Conservation (phyloP, 92 coral and sea anemone species). For the Phenganax stokvisi region DNA sequence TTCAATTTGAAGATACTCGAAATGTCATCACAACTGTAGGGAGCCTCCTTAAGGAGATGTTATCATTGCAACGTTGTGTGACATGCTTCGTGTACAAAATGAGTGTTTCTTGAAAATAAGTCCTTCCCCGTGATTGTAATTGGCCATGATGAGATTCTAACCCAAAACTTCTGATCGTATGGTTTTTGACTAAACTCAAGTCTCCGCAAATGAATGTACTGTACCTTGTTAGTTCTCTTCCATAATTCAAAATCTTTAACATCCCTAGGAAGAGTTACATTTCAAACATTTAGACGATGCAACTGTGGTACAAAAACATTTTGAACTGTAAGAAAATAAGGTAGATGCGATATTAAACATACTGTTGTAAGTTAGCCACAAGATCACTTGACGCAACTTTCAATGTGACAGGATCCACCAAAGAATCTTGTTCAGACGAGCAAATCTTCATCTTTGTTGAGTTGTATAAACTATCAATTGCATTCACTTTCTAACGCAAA, state of each 20-base stretch:
- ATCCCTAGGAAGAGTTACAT: background rate
- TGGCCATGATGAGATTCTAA: no score
- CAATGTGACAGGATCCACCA: slow-evolving; percentile 31
- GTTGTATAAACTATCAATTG: slow-evolving; percentile 19
- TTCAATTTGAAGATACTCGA: no score
- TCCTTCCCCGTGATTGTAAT: no score
- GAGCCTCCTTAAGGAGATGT: no score
- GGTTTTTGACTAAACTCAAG: background rate
- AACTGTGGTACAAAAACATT: background rate
- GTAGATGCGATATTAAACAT: background rate
- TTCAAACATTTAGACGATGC: background rate
- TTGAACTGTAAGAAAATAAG: background rate
- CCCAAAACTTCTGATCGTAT: no score
- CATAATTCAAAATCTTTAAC: slow-evolving; percentile 10
- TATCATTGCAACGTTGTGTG: no score
- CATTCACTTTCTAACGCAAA: slow-evolving; percentile 20
- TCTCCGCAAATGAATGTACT: background rate
- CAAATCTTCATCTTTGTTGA: slow-evolving; percentile 22
- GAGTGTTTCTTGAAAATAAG: no score
- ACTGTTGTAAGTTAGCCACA: slow-evolving; percentile 19
- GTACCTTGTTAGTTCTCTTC: background rate
- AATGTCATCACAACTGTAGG: no score
- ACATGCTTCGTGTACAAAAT: no score
- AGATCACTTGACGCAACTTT: slow-evolving; percentile 15
- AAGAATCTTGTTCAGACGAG: slow-evolving; percentile 17